Evolutionary conservation across 2,888 invertebrate species (phyloP).

Genomic region (Nomada ferruginata): DNA sequence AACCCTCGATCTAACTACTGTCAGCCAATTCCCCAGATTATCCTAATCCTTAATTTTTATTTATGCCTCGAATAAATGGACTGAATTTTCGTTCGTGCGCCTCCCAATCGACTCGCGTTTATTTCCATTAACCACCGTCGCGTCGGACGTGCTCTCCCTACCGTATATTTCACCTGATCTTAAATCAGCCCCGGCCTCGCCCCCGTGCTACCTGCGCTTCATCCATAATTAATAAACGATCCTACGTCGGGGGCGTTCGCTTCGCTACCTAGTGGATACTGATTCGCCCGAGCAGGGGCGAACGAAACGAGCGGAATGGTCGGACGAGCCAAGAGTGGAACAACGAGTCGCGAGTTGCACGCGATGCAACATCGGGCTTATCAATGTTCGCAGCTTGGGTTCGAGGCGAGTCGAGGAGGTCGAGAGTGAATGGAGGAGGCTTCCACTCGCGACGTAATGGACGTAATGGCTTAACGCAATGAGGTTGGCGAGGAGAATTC

Average conservation of each 20-base stretch:
- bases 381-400: slow-evolving; percentile 25
- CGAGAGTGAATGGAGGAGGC: slow-evolving; percentile 23
- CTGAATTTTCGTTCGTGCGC: slow-evolving; percentile 19
- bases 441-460: slow-evolving; percentile 60
- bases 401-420: slow-evolving; percentile 33
- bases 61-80: slow-evolving; percentile 8
- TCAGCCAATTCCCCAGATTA: neutral
- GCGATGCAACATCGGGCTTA: slow-evolving; percentile 62
- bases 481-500: slow-evolving; percentile 48
- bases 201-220: slow-evolving; percentile 38
- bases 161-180: slow-evolving; percentile 50
- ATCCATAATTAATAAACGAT: slow-evolving; percentile 68
- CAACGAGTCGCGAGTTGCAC: slow-evolving; percentile 58
- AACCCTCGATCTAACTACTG: neutral
- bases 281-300: slow-evolving; percentile 3
- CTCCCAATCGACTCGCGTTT: slow-evolving; percentile 28
- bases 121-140: slow-evolving; percentile 20
- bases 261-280: slow-evolving; percentile 37
- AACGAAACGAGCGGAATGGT: neutral
- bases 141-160: slow-evolving; percentile 2
- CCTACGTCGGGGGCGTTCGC: slow-evolving; percentile 52
- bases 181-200: slow-evolving; percentile 53
- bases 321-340: slow-evolving; percentile 23
- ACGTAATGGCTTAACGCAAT: slow-evolving; percentile 62
- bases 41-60: neutral